phyloP scores from a whole-genome alignment of 2,113 vertebrate genomes.

The Gymnocephalus cernua region DNA sequence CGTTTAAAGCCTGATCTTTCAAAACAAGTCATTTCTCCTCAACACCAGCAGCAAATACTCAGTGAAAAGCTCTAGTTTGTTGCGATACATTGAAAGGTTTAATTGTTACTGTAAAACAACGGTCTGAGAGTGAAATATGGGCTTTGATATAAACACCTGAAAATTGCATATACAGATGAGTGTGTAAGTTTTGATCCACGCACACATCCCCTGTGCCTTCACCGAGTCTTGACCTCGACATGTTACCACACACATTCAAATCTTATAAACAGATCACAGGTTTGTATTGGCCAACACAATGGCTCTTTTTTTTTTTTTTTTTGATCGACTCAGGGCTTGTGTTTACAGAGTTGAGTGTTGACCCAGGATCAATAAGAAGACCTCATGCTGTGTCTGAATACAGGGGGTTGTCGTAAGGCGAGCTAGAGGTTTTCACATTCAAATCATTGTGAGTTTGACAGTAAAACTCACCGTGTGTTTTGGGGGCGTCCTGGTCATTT shows the following conservation, averaged over 20 bases:
- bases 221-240: conserved; percentile 18
- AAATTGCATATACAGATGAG: conserved; percentile 69
- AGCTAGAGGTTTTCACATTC: neutral
- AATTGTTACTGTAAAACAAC: conserved; percentile 78
- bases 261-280: conserved; percentile 42
- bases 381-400: conserved; percentile 9
- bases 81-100: conserved; percentile 60
- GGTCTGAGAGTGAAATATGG: conserved; percentile 56
- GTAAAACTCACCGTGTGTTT: neutral
- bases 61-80: neutral
- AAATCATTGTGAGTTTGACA: neutral
- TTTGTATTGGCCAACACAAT: conserved; percentile 60
- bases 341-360: conserved; percentile 27
- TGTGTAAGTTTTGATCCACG: conserved; percentile 24
- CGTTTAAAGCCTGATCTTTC: neutral
- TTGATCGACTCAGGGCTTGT: neutral
- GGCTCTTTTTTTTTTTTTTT: neutral
- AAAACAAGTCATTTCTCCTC: neutral
- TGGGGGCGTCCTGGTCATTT: neutral
- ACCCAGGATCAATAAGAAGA: conserved; percentile 18
- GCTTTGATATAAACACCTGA: conserved; percentile 73
- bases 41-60: neutral
- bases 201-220: neutral
- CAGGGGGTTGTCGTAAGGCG: neutral
- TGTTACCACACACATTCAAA: conserved; percentile 45